Percentiles rank a stretch among this genome's conserved stretches.
Conservation (phyloP, 2,797 vertebrate genomes). For the Hirundo rustica region DNA sequence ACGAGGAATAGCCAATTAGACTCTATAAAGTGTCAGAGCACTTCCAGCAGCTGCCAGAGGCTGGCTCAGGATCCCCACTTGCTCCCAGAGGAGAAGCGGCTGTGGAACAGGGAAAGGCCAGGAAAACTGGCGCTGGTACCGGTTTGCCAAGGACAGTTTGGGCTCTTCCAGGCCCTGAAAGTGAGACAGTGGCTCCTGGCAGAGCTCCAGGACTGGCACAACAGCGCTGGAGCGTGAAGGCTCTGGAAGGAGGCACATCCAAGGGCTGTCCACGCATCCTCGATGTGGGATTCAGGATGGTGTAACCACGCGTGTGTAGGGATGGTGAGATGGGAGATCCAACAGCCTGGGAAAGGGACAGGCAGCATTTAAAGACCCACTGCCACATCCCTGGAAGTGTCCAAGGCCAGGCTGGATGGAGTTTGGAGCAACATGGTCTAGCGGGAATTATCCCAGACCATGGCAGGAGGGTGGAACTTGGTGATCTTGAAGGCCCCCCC, state of each 20-base stretch:
- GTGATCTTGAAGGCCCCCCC: neutral
- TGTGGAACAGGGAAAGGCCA: neutral
- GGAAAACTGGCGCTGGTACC: neutral
- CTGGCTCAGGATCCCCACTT: neutral
- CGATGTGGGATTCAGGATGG: rapidly evolving
- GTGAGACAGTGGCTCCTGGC: neutral
- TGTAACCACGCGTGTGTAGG: rapidly evolving
- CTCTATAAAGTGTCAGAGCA: slow-evolving; percentile 12
- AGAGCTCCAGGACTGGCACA: neutral
- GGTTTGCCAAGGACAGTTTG: neutral
- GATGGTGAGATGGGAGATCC: neutral
- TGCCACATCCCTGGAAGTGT: neutral
- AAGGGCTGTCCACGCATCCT: neutral
- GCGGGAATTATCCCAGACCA: neutral
- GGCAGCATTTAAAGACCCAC: neutral
- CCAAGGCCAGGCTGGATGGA: neutral
- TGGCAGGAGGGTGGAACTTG: rapidly evolving
- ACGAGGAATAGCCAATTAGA: slow-evolving; percentile 46
- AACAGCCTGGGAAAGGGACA: neutral
- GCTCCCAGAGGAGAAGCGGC: neutral
- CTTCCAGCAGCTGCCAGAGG: neutral
- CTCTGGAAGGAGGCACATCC: neutral
- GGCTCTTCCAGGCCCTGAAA: neutral
- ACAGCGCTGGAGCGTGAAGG: rapidly evolving
- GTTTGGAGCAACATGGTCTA: neutral